Base-by-base conservation (phyloP, 1,140 invertebrate genomes). In the Drosophila azteca region DNA sequence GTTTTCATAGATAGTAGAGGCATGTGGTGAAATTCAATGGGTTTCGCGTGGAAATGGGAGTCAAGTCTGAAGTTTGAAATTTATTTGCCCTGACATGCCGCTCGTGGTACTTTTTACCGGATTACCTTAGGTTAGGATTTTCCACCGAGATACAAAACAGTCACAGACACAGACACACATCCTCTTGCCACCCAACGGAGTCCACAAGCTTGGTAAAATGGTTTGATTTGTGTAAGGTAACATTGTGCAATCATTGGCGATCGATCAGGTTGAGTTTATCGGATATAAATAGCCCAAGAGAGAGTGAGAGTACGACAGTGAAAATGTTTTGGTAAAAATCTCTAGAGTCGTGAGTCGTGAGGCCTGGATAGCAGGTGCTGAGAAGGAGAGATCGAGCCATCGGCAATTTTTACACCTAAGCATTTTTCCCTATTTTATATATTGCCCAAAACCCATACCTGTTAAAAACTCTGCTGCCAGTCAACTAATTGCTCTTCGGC, bases 111-210 rank as follows among this genome's bases (percentile, higher is more conserved):
- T 57, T 52, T 51, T 68, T 76, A 71, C 45, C 48, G 39, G 13
- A 49, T 82, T 82, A 80, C 8, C 9, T 62, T 70, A 83, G 75
- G 80, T 79, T 84, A 83, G 80, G 70, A 44, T 66, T 79, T 66
- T 65, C 60, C 73, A 54, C 15, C 51, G 24, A 26, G 24, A 26
- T 0, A 26, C 24, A 26, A 5, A 26, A 5, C 24, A 26, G 24
- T 5, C 24, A 26, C 24, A 26, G 4, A 26, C 24, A 26, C 5
- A 26, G 4, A 26, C 3, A 24, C 24, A 26, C 24, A 26, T 5
- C 24, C 29, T 0, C 7, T 7, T 8, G 0, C 29, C 29, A 8
- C 29, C 7, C 7, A 31, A 31, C 6, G 7, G 7, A 31, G 29
- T 2, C 29, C 29, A 31, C 7, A 8, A 31, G 7, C 7, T 31